Percentiles rank a stretch among this genome's conserved stretches.
Conservation (phyloP, 2,797 vertebrate genomes). For the Phyllotis vaccarum region DNA sequence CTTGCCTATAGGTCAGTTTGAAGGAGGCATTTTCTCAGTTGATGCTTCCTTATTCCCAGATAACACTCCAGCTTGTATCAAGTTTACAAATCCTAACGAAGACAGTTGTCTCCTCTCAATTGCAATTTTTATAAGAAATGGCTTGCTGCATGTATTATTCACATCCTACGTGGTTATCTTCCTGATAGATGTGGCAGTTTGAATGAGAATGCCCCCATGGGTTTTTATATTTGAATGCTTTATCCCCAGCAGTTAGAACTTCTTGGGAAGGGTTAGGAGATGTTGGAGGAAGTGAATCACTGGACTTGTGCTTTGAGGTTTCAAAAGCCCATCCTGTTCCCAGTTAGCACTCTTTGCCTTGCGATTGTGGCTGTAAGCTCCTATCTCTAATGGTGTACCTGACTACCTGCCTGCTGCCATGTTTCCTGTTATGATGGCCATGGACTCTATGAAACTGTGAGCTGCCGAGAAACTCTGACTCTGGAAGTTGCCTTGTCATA, state of each 20-base stretch:
- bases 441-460: not conserved
- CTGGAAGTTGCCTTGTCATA: not conserved
- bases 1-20: not conserved
- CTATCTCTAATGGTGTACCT: not conserved
- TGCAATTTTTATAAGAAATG: slow-evolving; percentile 50
- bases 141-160: not conserved
- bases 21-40: not conserved
- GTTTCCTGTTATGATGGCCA: too few relatives aligned
- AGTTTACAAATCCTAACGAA: not conserved
- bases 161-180: not conserved
- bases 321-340: not conserved
- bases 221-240: not conserved
- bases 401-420: not conserved
- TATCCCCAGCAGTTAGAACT: not conserved
- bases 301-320: not conserved
- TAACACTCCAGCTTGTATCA: not conserved
- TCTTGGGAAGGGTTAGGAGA: not conserved
- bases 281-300: not conserved
- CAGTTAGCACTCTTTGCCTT: not conserved
- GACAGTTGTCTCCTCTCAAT: not conserved
- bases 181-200: not conserved
- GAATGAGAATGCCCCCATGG: not conserved
- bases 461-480: not conserved
- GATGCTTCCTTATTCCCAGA: not conserved
- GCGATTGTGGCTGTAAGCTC: not conserved